A percentile compares a stretch with the other conserved stretches of the same genome.
phyloP scores from a whole-genome alignment of 2,797 vertebrate species.

The Phaenicophaeus curvirostris region DNA sequence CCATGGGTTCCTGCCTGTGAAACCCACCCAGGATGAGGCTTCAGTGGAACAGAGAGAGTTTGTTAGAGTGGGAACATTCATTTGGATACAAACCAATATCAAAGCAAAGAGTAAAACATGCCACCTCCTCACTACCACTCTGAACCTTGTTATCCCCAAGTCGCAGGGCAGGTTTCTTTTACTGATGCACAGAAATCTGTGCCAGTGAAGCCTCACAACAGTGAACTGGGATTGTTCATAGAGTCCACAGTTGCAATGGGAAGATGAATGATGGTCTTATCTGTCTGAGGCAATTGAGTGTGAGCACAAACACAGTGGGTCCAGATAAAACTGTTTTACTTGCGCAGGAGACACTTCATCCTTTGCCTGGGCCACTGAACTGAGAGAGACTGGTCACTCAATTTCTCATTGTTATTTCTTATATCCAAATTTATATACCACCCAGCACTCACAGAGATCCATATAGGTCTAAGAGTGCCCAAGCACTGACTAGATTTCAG shows the following conservation, averaged over 20 bases:
- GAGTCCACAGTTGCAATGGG: background rate
- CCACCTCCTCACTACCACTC: background rate
- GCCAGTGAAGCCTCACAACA: background rate
- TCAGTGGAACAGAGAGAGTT: background rate
- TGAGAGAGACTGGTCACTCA: background rate
- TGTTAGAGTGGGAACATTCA: background rate
- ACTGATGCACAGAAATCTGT: background rate
- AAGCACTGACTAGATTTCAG: background rate
- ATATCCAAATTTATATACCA: background rate
- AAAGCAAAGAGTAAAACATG: background rate
- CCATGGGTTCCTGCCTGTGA: background rate
- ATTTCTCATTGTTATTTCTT: background rate
- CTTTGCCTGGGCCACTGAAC: background rate
- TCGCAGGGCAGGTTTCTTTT: background rate
- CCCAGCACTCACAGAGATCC: background rate
- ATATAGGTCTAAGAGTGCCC: background rate
- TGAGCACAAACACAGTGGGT: background rate
- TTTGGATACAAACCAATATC: background rate
- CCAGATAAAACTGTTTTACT: background rate
- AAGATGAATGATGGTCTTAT: background rate
- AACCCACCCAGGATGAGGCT: background rate
- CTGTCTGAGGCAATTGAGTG: rapidly evolving
- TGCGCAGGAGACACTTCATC: background rate
- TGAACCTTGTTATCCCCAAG: background rate
- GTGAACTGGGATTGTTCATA: background rate